Conservation (phyloP, 2,113 vertebrate genomes). For the Trichomycterus rosablanca region DNA sequence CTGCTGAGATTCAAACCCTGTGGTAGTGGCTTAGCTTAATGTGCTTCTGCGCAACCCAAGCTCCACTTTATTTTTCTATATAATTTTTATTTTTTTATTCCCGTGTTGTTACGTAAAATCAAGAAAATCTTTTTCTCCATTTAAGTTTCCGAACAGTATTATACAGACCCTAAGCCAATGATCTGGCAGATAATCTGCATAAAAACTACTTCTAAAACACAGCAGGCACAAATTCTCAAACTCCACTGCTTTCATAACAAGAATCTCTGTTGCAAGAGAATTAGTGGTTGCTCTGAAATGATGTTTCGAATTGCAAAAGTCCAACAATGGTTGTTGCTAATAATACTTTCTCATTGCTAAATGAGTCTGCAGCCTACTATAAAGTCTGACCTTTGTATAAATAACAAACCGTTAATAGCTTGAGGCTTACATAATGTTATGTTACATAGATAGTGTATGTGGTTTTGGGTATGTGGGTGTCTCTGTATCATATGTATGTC, state of each 20-base stretch:
- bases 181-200: too few relatives aligned
- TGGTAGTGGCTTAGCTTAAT: too few relatives aligned
- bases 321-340: constrained; percentile 7
- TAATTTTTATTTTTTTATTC: too few relatives aligned
- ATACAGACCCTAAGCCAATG: too few relatives aligned
- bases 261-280: constrained; percentile 23
- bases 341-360: constrained; percentile 13
- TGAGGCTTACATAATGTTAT: neutral
- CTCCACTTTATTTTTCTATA: too few relatives aligned
- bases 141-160: too few relatives aligned
- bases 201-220: too few relatives aligned
- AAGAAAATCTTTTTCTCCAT: too few relatives aligned
- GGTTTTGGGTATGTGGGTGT: neutral
- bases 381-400: neutral
- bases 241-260: constrained; percentile 27
- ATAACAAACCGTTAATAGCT: neutral
- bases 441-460: neutral
- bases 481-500: too few relatives aligned
- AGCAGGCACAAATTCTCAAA: constrained; percentile 3
- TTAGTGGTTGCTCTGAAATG: constrained; percentile 38
- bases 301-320: constrained; percentile 25
- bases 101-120: too few relatives aligned
- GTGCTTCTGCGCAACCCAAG: too few relatives aligned
- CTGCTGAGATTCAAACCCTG: too few relatives aligned
- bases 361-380: constrained; percentile 8